Evolutionary conservation across 2,797 vertebrate genomes (phyloP).

Genomic region (Basileuterus tristriatus): DNA sequence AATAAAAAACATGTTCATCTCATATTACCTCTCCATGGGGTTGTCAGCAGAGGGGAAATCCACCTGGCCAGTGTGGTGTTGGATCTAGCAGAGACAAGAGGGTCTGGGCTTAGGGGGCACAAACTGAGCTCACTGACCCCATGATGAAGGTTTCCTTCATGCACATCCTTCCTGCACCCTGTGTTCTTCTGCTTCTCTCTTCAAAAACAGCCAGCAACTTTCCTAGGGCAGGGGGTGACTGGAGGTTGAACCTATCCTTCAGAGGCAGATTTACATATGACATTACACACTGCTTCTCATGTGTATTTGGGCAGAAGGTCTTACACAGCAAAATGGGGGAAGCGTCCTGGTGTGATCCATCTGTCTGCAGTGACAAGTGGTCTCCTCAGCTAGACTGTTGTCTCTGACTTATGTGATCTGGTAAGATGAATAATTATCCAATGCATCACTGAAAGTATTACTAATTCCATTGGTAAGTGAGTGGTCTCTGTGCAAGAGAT

Average conservation of each 20-base stretch:
- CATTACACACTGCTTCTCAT: background rate
- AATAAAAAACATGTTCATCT: rapidly evolving
- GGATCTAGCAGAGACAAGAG: background rate
- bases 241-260: background rate
- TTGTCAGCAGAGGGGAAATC: background rate
- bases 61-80: background rate
- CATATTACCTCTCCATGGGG: rapidly evolving
- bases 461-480: background rate
- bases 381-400: background rate
- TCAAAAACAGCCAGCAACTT: background rate
- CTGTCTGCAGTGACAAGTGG: conserved; percentile 4
- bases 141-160: background rate
- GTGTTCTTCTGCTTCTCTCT: background rate
- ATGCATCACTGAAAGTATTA: background rate
- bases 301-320: background rate
- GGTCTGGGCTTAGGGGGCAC: background rate
- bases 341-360: background rate
- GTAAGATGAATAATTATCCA: background rate
- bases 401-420: background rate
- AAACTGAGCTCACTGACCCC: background rate
- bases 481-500: background rate
- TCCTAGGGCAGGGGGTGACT: background rate
- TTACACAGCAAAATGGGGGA: conserved; percentile 5
- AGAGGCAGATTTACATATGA: background rate
- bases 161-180: background rate